Evolutionary conservation across 2,797 vertebrate species (phyloP), one percentile per base, ranked within the genome.

Genomic region (Enteromius unitaeniatus): DNA sequence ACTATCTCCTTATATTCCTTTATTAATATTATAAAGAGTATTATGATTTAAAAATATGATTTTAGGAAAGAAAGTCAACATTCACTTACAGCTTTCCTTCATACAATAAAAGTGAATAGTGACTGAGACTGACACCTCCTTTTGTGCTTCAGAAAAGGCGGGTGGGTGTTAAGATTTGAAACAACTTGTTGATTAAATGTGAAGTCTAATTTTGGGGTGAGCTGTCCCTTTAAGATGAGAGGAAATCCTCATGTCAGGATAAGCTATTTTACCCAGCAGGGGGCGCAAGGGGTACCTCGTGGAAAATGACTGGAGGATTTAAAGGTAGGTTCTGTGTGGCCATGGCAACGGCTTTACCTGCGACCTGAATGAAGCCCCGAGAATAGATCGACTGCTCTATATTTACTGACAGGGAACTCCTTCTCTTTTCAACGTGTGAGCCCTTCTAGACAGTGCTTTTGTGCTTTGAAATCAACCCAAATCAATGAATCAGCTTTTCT

Each of bases 301-400:
- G 77, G 90, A 91, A 92, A 91, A 92, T 17, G 21, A 87, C 89
- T 85, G 11, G 55, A 90, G 87, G 90, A 93, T 92, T 92, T 93
- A 91, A 91, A 92, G 89, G 87, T 73, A 77, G 90, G 88, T 89
- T 92, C 80, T 34, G 58, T 85, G 93, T 94, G 90, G 75, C 92
- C 89, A 94, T 94, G 91, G 92, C 88, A 95, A 95, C 93, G 87
- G 91, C 91, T 93, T 94, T 93, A 92, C 91, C 92, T 91, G 88
- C 88, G 86, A 68, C 86, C 86, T 84, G 42, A 60, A 89, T 85
- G 84, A 69, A 84, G 85, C 42, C 58, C 68, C 79, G 86, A 86
- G 78, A 91, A 89, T 88, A 90, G 86, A 84, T 87, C 65, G 47
- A 75, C 84, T 84, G 79, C 79, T 87, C 86, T 85, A 81, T 87